Base-by-base conservation (phyloP, 2,797 vertebrate species). In the Gadopsis marmoratus region DNA sequence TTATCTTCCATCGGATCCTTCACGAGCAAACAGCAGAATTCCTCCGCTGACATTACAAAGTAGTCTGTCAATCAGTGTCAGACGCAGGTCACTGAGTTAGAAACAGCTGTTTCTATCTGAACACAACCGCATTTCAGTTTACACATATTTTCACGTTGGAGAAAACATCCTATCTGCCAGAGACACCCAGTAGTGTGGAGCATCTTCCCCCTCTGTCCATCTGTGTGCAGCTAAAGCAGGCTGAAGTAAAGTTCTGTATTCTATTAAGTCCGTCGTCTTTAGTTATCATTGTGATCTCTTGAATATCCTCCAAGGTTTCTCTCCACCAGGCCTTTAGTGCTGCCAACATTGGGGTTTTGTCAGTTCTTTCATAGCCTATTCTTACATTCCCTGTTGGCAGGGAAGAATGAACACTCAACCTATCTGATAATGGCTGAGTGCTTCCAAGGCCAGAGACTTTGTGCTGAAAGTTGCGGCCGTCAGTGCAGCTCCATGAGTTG, bases 231-330 rank as follows among this genome's bases (percentile, higher is more conserved):
- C 21, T 43, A 23, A 53, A 61, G 33, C 17, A 17, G 16, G 16
- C 19, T 5, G 1, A 26, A 50, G 2, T 62, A 33, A 60, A 13
- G 6, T 16, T 45, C 7, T 13, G 4, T 14, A 6, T 51, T 43
- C 41, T 26, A 4, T 76, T 33, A 1, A 17, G 26, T 33, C 4
- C 10, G 17, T 67, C 62, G 13, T 70, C 62, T 73, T 58, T 33
- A 60, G 43, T 76, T 21, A 31, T 29, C 26, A 16, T 33, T 54
- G 16, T 14, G 19, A 37, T 43, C 47, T 65, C 16, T 79, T 71
- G 48, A 73, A 76, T 68, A 58, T 58, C 37, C 10, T 50, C 37
- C 69, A 81, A 79, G 60, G 75, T 66, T 76, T 58, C 53, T 55
- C 23, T 71, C 13, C 63, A 67, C 29, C 4, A 26, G 53, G 8